Evolutionary conservation across 2,888 invertebrate genomes (phyloP), one percentile per base, ranked within the genome.

Genomic region (Tenthredo notha): DNA sequence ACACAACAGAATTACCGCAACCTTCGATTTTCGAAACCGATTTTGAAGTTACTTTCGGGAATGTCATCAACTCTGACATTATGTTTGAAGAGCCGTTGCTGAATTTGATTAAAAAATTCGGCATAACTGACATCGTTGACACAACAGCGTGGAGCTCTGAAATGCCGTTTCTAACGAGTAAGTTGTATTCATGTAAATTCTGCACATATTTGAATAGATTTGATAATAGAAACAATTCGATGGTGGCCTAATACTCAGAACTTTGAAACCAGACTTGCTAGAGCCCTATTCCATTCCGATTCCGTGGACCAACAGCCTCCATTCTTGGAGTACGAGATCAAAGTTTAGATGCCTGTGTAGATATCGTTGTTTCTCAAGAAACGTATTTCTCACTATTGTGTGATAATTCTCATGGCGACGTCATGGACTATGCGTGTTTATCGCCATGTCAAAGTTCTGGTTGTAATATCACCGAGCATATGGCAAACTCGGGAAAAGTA

Each of bases 41-140:
- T 88, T 95, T 95, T 87, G 94, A 94, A 5, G 94, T 94, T 0
- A 93, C 90, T 65, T 95, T 95, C 86, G 95, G 95, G 10, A 92
- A 94, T n/a, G 93, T 95, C 86, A 94, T 93, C 18, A 95, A 95
- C 88, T 95, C 95, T 88, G 95, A 95, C 87, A 94, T 95, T 25
- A 86, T 95, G 15, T 95, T 94, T 88, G 84, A 93, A 61, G 91
- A 93, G 21, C 95, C 95, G 0, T 92, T 94, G 0, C 88, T 94
- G 2, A 88, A 89, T 3, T 90, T 95, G 58, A 92, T 94, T 0
- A 90, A 92, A 67, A 85, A 92, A 21, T 29, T 84, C 5, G 91
- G 93, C 5, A 89, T 95, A 6, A 93, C 92, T 43, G 94, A 95
- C 86, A 89, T 95, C 70, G 90, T 94, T 0, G 95, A 93, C 87